Percentiles rank a stretch among this genome's conserved stretches.
Evolutionary conservation across 2,797 vertebrate genomes (phyloP).

Genomic region (Melopsittacus undulatus): DNA sequence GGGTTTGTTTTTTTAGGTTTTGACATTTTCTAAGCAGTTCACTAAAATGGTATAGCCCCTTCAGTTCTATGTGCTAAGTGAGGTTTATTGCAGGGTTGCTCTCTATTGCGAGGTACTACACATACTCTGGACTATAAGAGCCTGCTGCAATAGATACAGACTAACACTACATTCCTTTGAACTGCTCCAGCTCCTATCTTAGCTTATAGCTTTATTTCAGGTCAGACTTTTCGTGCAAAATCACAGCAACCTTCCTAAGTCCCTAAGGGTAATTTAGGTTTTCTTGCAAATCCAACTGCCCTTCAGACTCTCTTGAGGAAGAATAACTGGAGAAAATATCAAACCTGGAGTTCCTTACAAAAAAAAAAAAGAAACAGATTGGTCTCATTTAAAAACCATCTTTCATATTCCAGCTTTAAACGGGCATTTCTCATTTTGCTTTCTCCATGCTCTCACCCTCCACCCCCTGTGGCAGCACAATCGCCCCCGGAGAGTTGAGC

Average conservation of each 20-base stretch:
- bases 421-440: neutral
- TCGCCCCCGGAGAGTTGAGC: neutral
- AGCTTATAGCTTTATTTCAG: neutral
- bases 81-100: neutral
- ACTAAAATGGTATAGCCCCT: neutral
- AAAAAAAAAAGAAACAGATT: neutral
- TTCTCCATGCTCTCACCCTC: neutral
- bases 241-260: neutral
- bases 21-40: neutral
- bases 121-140: rapidly evolving
- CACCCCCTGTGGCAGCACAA: neutral
- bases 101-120: neutral
- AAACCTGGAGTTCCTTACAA: neutral
- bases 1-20: neutral
- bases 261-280: neutral
- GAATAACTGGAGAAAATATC: neutral
- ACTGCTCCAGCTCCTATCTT: neutral
- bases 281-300: neutral
- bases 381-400: neutral
- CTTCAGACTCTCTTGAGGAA: neutral
- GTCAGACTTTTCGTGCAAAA: neutral
- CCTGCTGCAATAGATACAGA: neutral
- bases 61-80: neutral
- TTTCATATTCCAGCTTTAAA: neutral
- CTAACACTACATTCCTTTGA: neutral